A percentile compares a stretch with the other conserved stretches of the same genome.
These are phyloP conservation scores for Zoanthus gigantus DNA, from an alignment of 92 coral and sea anemone species.

Conservation along the genomic window DNA sequence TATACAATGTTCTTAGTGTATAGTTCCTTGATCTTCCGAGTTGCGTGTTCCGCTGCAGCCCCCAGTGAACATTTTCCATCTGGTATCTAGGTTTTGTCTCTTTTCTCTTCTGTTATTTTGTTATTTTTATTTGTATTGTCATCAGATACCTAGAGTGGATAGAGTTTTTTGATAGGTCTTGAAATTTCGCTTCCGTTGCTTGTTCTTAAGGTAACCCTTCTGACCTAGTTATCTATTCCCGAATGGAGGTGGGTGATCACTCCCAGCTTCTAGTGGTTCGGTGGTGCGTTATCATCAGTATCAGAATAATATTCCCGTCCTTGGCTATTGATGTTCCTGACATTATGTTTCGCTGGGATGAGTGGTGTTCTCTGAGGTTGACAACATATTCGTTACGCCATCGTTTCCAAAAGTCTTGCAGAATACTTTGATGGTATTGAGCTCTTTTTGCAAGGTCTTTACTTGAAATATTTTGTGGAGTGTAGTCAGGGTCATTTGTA, in stretches of 20 bases:
- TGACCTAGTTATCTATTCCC: conserved; percentile 34
- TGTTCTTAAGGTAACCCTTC: conserved; percentile 10
- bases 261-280: conserved; percentile 41
- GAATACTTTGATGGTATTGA: conserved; percentile 9
- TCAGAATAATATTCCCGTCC: conserved; percentile 48
- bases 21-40: conserved; percentile 39
- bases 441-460: conserved; percentile 36
- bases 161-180: conserved; percentile 45
- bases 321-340: conserved; percentile 24
- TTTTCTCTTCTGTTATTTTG: conserved; percentile 23
- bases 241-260: conserved; percentile 43
- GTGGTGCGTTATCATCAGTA: conserved; percentile 45
- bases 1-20: conserved; percentile 25
- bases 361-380: conserved; percentile 21
- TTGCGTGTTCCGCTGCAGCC: conserved; percentile 39
- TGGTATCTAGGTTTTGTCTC: conserved; percentile 37
- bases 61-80: conserved; percentile 28
- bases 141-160: conserved; percentile 41
- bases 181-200: conserved; percentile 45
- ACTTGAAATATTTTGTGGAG: conserved; percentile 24
- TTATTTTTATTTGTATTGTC: conserved; percentile 20
- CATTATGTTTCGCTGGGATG: neutral
- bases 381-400: conserved; percentile 38
- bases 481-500: conserved; percentile 35
- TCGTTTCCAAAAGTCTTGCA: conserved; percentile 44